phyloP scores from a whole-genome alignment of 2,113 vertebrate species.

The Cololabis saira region DNA sequence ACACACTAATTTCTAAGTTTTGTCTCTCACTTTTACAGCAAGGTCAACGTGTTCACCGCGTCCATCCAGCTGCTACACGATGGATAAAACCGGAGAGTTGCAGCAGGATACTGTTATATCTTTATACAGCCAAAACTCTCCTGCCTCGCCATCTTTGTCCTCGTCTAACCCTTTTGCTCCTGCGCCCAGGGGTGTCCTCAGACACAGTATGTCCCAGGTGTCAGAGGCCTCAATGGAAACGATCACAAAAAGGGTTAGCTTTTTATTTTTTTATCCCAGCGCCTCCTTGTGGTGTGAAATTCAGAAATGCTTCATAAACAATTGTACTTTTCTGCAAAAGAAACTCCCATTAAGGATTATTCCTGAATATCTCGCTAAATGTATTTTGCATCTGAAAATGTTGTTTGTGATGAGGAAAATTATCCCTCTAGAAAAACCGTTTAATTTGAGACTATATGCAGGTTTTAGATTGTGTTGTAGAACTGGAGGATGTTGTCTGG shows the following conservation, averaged over 20 bases:
- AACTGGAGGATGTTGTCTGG: too few relatives aligned
- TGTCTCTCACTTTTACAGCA: conserved; percentile 15
- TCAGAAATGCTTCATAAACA: neutral
- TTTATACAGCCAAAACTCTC: neutral
- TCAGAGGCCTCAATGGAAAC: conserved; percentile 63
- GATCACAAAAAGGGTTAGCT: conserved; percentile 73
- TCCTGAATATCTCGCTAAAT: too few relatives aligned
- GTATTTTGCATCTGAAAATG: too few relatives aligned
- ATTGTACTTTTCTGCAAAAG: too few relatives aligned
- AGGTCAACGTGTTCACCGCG: neutral
- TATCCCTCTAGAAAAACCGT: too few relatives aligned
- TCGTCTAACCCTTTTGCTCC: conserved; percentile 11
- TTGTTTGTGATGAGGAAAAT: too few relatives aligned
- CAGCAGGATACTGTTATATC: neutral
- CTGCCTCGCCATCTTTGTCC: conserved; percentile 7
- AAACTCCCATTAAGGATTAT: too few relatives aligned
- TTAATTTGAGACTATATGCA: too few relatives aligned
- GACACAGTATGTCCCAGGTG: conserved; percentile 49
- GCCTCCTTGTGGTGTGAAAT: conserved; percentile 30
- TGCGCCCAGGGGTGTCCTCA: conserved; percentile 59
- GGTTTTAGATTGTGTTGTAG: too few relatives aligned
- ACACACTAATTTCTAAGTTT: neutral
- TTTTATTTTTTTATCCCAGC: neutral
- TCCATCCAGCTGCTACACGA: conserved; percentile 12
- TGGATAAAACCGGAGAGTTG: conserved; percentile 30